Percentiles rank a stretch among this genome's conserved stretches.
phyloP scores from a whole-genome alignment of 2,797 vertebrate genomes.

The Sebastes jordani region DNA sequence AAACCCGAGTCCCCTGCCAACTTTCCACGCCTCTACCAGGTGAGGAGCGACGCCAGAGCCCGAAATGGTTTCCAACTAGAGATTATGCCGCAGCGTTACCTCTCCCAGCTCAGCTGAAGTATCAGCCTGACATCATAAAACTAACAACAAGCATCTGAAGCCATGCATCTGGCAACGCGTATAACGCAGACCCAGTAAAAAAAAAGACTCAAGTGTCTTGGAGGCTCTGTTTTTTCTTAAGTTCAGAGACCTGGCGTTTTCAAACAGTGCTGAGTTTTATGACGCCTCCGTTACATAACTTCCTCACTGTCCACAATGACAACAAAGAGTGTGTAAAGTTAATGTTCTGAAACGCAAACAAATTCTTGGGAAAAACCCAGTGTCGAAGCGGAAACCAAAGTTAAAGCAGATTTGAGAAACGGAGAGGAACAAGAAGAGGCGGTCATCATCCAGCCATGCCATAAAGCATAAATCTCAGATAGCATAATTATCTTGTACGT shows the following conservation, averaged over 20 bases:
- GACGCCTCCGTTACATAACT: constrained; percentile 79
- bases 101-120: constrained; percentile 49
- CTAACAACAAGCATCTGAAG: constrained; percentile 74
- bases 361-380: constrained; percentile 57
- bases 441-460: not conserved
- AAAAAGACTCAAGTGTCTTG: constrained; percentile 56
- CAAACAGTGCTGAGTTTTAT: constrained; percentile 74
- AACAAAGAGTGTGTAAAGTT: constrained; percentile 85
- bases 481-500: not conserved
- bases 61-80: constrained; percentile 48
- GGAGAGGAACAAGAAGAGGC: not conserved
- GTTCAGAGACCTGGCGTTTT: constrained; percentile 73
- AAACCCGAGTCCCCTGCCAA: constrained; percentile 46
- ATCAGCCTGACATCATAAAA: constrained; percentile 80
- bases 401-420: constrained; percentile 7
- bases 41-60: constrained; percentile 51
- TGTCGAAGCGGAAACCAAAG: constrained; percentile 41
- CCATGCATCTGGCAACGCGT: constrained; percentile 65
- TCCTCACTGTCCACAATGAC: constrained; percentile 74
- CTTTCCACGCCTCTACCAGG: constrained; percentile 61
- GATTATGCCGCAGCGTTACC: constrained; percentile 46
- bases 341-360: constrained; percentile 83
- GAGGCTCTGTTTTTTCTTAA: constrained; percentile 74
- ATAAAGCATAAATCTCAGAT: not conserved
- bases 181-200: constrained; percentile 67